Percentiles rank a stretch among this genome's conserved stretches.
Conservation (phyloP, 2,113 vertebrate species). For the Ibidorhyncha struthersii region DNA sequence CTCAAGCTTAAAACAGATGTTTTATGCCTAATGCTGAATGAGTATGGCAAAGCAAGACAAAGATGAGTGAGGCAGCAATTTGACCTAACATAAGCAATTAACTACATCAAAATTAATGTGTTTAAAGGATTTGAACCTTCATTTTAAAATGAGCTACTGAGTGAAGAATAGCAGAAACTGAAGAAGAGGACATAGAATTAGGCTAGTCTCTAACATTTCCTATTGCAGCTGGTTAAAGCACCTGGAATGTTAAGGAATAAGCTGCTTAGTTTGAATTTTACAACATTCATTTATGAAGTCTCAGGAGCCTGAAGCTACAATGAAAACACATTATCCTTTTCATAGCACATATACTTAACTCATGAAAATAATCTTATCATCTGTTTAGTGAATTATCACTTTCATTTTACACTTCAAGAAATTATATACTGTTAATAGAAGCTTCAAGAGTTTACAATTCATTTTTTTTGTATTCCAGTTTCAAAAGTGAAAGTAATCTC, state of each 20-base stretch:
- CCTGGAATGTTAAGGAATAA: conserved; percentile 72
- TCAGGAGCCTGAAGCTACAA: conserved; percentile 69
- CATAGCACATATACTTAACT: conserved; percentile 71
- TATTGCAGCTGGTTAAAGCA: conserved; percentile 71
- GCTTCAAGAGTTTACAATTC: conserved; percentile 65
- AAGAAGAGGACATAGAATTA: conserved; percentile 49
- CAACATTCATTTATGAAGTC: conserved; percentile 70
- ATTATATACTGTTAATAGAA: conserved; percentile 71
- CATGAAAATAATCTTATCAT: conserved; percentile 77
- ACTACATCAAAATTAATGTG: conserved; percentile 38
- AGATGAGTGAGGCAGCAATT: not conserved
- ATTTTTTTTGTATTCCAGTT: conserved; percentile 61
- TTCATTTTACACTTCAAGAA: conserved; percentile 71
- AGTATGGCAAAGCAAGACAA: not conserved
- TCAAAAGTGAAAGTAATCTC: conserved; percentile 78
- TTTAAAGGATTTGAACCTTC: conserved; percentile 39
- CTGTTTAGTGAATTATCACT: conserved; percentile 79
- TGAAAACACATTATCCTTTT: conserved; percentile 78
- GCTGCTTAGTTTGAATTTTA: conserved; percentile 71
- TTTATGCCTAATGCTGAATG: not conserved
- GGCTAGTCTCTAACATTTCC: conserved; percentile 31
- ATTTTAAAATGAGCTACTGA: conserved; percentile 10
- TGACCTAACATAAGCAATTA: conserved; percentile 44
- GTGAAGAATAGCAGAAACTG: conserved; percentile 39
- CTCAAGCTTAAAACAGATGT: not conserved